Percentiles rank a stretch among this genome's conserved stretches.
phyloP scores from a whole-genome alignment of 2,113 vertebrate species.

The Siniperca chuatsi region DNA sequence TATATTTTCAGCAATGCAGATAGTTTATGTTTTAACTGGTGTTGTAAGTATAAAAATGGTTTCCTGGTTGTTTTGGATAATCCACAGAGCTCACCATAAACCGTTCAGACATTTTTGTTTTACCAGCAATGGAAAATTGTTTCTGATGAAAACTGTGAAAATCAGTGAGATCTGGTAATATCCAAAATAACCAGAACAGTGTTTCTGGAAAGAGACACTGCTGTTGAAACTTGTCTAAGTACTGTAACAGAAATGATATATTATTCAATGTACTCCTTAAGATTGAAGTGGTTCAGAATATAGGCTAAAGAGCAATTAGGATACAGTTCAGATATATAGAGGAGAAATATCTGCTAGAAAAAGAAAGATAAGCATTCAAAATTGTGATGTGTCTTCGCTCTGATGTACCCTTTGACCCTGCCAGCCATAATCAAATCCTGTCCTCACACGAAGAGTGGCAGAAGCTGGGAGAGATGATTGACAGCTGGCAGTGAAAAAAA shows the following conservation, averaged over 20 bases:
- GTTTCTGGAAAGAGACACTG: neutral
- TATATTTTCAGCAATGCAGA: no score
- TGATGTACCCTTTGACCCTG: neutral
- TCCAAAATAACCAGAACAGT: no score
- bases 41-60: no score
- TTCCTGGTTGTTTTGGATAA: no score
- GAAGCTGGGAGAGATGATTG: constrained; percentile 7
- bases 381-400: neutral
- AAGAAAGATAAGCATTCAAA: neutral
- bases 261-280: neutral
- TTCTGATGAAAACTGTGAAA: no score
- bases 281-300: neutral
- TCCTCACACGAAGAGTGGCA: neutral
- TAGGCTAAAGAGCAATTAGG: neutral
- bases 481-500: constrained; percentile 8
- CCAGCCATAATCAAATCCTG: neutral
- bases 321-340: neutral
- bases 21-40: no score
- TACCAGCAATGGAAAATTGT: no score
- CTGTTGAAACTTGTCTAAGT: neutral
- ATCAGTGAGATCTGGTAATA: no score
- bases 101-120: no score
- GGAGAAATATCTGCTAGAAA: neutral
- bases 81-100: no score
- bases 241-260: neutral